These are phyloP conservation scores for Peromyscus leucopus DNA, from an alignment of 2,113 vertebrate genomes.

Conservation along the genomic window DNA sequence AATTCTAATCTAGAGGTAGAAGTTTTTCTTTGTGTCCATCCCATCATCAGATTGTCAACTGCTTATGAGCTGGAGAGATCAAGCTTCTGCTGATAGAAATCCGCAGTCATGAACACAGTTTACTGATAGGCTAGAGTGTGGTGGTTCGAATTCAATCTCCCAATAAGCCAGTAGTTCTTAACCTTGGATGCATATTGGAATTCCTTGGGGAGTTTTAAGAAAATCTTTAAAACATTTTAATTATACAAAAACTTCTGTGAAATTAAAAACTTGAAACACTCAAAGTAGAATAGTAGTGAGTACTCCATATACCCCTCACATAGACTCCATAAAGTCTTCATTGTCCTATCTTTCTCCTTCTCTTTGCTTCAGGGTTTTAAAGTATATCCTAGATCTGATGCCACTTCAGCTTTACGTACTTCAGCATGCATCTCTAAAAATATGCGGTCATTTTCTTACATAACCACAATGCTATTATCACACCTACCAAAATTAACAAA, in stretches of 20 bases:
- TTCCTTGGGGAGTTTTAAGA: neutral
- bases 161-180: neutral
- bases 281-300: neutral
- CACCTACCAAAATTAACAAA: constrained; percentile 46
- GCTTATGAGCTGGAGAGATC: neutral
- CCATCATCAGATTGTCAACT: neutral
- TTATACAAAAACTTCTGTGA: neutral
- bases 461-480: constrained; percentile 58
- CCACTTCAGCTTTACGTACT: constrained; percentile 53
- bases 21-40: neutral
- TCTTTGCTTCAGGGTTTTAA: constrained; percentile 51
- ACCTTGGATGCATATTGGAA: neutral
- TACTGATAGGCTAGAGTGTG: neutral
- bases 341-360: neutral
- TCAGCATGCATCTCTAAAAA: constrained; percentile 41
- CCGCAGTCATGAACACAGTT: neutral
- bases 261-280: constrained; percentile 31
- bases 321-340: neutral
- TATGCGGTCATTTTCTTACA: constrained; percentile 54
- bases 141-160: constrained; percentile 5
- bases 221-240: neutral
- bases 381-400: constrained; percentile 45
- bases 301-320: neutral
- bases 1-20: neutral
- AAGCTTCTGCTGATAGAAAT: neutral